Base-by-base conservation (phyloP, 2,888 invertebrate genomes). In the Drosophila yooni region DNA sequence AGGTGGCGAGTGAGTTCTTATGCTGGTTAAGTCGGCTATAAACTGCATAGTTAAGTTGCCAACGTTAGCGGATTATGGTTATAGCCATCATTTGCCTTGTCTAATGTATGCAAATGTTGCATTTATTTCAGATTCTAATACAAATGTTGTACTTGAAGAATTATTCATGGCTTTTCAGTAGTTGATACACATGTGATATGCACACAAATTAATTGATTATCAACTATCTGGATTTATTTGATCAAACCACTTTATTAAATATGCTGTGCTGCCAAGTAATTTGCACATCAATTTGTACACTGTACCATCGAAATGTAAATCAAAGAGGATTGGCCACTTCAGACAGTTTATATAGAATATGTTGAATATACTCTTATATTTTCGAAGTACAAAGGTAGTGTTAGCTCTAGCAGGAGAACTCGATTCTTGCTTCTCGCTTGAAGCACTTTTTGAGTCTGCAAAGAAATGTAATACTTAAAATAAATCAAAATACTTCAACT, bases 181-280 rank as follows among this genome's bases (percentile, higher is more conserved):
- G 60, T 67, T 64, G 68, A 62, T 68, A 76, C 52, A 65, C 59
- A 76, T 82, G 76, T 76, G 81, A 70, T 72, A 54, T 76, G 81
- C 67, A 70, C 70, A 86, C 86, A 70, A 85, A 83, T 86, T 57
- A 70, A 76, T 73, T 75, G 70, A 64, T 82, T 80, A 82, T 66
- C 43, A 67, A 48, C 46, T 63, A 54, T 68, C 51, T 68, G 58
- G 13, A 43, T 34, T 34, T 38, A 21, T 33, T 33, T 58, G 34
- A 77, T 58, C 27, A 50, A 64, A 40, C 33, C 51, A 34, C 50
- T 77, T 57, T 36, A 52, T 67, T 31, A 34, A 15, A 36, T 52
- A 18, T 34, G 65, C 65, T 31, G 10, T 6, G 31, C 5, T n/a
- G 27, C 43, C n/a, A 11, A 38, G 27, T 15, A 43, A 11, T 52